phyloP scores from a whole-genome alignment of 2,888 invertebrate genomes.

The Nephrotoma appendiculata region DNA sequence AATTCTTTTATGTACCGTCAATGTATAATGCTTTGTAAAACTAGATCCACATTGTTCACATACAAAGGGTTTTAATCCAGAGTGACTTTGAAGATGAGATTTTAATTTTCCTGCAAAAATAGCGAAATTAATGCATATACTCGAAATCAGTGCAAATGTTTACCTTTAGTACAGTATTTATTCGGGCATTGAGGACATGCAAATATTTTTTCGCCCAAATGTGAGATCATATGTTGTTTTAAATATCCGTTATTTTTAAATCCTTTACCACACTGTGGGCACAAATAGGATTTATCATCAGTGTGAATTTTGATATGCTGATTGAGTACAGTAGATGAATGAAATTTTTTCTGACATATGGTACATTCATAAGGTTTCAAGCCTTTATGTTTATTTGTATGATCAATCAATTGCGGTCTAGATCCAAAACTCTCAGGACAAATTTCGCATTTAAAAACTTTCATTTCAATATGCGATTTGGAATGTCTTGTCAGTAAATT shows the following conservation, averaged over 20 bases:
- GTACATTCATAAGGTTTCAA: neutral
- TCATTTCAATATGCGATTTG: slow-evolving; percentile 37
- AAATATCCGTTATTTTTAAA: neutral
- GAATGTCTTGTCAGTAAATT: slow-evolving; percentile 34
- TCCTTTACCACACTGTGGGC: neutral
- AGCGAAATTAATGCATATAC: neutral
- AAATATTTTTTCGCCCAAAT: neutral
- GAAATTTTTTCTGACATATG: neutral
- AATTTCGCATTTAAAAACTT: slow-evolving; percentile 37
- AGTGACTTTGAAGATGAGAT: slow-evolving; percentile 35
- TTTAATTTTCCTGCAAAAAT: slow-evolving; percentile 24
- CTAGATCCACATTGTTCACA: slow-evolving; percentile 47
- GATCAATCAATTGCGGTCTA: slow-evolving; percentile 39
- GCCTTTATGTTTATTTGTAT: slow-evolving; percentile 27
- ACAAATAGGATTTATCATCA: neutral
- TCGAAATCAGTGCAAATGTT: neutral
- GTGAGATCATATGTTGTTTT: neutral
- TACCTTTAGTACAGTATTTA: neutral
- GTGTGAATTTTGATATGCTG: neutral
- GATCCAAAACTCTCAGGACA: slow-evolving; percentile 43
- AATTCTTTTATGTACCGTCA: slow-evolving; percentile 48
- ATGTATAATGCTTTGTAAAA: slow-evolving; percentile 39
- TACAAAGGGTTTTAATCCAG: slow-evolving; percentile 41
- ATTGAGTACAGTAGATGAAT: neutral
- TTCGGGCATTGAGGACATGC: neutral